Evolutionary conservation across 2,797 vertebrate genomes (phyloP).

Genomic region (Ctenochaetus hawaiiensis): DNA sequence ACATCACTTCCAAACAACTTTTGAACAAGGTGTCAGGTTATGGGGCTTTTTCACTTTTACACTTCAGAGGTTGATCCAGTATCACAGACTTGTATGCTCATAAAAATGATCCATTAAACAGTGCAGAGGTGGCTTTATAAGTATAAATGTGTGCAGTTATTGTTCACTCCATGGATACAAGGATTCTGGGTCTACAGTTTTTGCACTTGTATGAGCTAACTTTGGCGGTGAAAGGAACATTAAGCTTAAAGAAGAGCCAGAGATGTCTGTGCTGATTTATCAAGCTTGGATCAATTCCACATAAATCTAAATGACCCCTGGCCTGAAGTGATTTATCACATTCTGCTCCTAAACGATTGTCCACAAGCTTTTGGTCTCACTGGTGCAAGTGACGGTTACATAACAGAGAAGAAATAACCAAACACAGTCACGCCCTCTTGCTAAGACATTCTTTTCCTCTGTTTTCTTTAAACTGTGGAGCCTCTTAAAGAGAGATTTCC

Average conservation of each 20-base stretch:
- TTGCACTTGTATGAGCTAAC: constrained; percentile 37
- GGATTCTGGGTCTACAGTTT: constrained; percentile 6
- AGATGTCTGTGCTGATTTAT: constrained; percentile 67
- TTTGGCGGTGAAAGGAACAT: constrained; percentile 36
- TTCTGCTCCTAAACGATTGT: constrained; percentile 58
- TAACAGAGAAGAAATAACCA: constrained; percentile 68
- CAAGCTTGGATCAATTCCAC: constrained; percentile 61
- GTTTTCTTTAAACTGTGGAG: constrained; percentile 21
- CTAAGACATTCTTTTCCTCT: constrained; percentile 51
- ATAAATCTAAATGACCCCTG: constrained; percentile 73
- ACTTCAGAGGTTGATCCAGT: constrained; percentile 8
- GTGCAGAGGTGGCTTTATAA: constrained; percentile 10
- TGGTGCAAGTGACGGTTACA: constrained; percentile 65
- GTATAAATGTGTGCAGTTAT: constrained; percentile 40
- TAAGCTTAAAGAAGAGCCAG: constrained; percentile 34
- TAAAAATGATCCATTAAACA: constrained; percentile 34
- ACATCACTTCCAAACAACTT: constrained; percentile 33
- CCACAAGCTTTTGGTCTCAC: constrained; percentile 53
- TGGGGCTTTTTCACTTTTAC: constrained; percentile 27
- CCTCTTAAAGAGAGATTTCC: constrained; percentile 26
- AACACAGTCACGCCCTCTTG: constrained; percentile 60
- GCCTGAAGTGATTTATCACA: constrained; percentile 66
- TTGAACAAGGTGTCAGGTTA: constrained; percentile 40
- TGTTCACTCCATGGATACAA: constrained; percentile 26
- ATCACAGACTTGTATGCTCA: constrained; percentile 34